Evolutionary conservation across 2,113 vertebrate genomes (phyloP).

Genomic region (Hippocampus guttulatus): DNA sequence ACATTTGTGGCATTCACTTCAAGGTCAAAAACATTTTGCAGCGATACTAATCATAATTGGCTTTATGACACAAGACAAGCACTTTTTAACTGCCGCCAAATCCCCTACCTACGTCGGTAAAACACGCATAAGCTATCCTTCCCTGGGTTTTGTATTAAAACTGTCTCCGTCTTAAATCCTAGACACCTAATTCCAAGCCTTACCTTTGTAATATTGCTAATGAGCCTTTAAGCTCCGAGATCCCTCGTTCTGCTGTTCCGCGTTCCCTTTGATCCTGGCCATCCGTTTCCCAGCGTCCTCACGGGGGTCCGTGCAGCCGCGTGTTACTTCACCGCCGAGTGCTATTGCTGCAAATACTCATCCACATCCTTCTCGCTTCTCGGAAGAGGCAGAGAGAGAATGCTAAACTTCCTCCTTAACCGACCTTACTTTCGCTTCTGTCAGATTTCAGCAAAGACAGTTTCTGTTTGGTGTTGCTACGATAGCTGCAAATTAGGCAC

Average conservation of each 20-base stretch:
- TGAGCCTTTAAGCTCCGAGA: conserved; percentile 67
- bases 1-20: neutral
- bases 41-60: conserved; percentile 36
- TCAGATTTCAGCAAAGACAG: neutral
- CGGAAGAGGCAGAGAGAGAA: conserved; percentile 21
- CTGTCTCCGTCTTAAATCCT: conserved; percentile 63
- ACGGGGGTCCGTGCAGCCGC: conserved; percentile 39
- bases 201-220: conserved; percentile 73
- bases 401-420: neutral
- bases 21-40: conserved; percentile 40
- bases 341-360: conserved; percentile 57
- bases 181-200: conserved; percentile 63
- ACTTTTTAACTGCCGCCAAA: conserved; percentile 47
- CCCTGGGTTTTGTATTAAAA: conserved; percentile 62
- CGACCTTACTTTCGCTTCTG: neutral
- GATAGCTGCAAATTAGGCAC: neutral
- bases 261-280: conserved; percentile 67
- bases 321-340: conserved; percentile 48
- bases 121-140: conserved; percentile 59
- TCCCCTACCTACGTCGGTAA: conserved; percentile 50
- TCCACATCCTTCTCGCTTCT: conserved; percentile 33
- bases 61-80: conserved; percentile 39
- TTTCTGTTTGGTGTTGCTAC: neutral
- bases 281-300: conserved; percentile 60
- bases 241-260: conserved; percentile 66